Base-by-base conservation (phyloP, 2,888 invertebrate species). In the Rotaria magnacalcarata region DNA sequence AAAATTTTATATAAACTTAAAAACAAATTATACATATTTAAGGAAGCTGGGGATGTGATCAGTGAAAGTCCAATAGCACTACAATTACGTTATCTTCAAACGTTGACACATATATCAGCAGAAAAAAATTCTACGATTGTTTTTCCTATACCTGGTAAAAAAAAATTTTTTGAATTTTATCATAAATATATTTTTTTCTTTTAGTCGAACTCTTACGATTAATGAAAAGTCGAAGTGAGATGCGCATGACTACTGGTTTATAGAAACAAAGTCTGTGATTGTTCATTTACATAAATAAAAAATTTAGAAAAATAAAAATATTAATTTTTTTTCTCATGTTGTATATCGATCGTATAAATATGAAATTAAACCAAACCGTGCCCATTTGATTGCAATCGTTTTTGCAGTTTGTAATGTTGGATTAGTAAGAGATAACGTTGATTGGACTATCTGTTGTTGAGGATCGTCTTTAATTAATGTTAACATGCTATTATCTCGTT, bases 41-140 rank as follows among this genome's bases (percentile, higher is more conserved):
- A 67, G 67, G 95, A 96, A 92, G 96, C 96, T 14, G 94, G 95
- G 3, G 94, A 95, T 89, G 95, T 96, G 85, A 95, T 96, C 91
- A 92, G 93, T 54, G 94, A 94, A 90, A 94, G 94, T 88, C 95
- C 95, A 24, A 94, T 94, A 88, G 95, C 95, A 54, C 91, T 95
- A 86, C 94, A 94, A 92, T 89, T 90, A 24, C 88, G 90, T 19
- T 90, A 90, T 87, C 88, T 90, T 60, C 90, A 90, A 88, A 90
- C 90, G 0, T 88, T 90, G 43, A 90, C 89, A 87, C 89, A 89
- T 27, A 90, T 90, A 84, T 89, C 90, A 6, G 90, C 90, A 0
- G 90, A 90, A 89, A 90, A 90, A 87, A 90, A 90, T 87, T 90
- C 90, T 47, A 90, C 90, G 21, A 90, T 90, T 85, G 89, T 90